Base-by-base conservation (phyloP, 2,113 vertebrate genomes). In the Poeciliopsis occidentalis region DNA sequence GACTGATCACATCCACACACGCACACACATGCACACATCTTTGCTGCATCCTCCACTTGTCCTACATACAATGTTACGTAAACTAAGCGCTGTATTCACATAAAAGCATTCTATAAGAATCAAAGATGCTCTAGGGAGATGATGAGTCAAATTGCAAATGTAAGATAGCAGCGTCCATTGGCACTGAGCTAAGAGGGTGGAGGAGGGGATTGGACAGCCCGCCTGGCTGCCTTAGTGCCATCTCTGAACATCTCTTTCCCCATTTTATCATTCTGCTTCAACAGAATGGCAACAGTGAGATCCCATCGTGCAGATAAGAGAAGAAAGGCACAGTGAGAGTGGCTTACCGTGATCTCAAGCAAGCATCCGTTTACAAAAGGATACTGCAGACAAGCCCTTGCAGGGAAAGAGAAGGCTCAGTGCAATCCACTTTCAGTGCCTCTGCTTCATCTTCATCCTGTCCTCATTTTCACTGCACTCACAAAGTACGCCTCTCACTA, bases 311-410 rank as follows among this genome's bases (percentile, higher is more conserved):
- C 64, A 72, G 39, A 12, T 51, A 34, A 13, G 2, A 51, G 24
- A 61, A 68, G 57, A 31, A 67, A 69, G 68, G 73, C 61, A 41
- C 27, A 82, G 71, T 76, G 62, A 85, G 83, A 80, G 69, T 60
- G 84, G 77, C 93, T 94, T 93, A 95, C 94, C 94, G 88, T 94
- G 72, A 81, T 94, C 92, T 91, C 85, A 77, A 89, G 84, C 79
- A 85, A 86, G 88, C 89, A 86, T 94, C 94, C 94, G 90, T 92
- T 90, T 91, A 91, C 83, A 84, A 87, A 57, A 87, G 86, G 89
- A 88, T 88, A 93, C 93, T 92, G 94, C 93, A 94, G 92, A 93
- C 89, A 89, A 93, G 88, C 91, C 90, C 82, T 94, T 84, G 78
- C 87, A 87, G 84, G 80, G 84, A 85, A 85, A 88, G 88, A 88